These are phyloP conservation scores for Melinaea marsaeus DNA, from an alignment of 2,888 invertebrate species.

Conservation along the genomic window DNA sequence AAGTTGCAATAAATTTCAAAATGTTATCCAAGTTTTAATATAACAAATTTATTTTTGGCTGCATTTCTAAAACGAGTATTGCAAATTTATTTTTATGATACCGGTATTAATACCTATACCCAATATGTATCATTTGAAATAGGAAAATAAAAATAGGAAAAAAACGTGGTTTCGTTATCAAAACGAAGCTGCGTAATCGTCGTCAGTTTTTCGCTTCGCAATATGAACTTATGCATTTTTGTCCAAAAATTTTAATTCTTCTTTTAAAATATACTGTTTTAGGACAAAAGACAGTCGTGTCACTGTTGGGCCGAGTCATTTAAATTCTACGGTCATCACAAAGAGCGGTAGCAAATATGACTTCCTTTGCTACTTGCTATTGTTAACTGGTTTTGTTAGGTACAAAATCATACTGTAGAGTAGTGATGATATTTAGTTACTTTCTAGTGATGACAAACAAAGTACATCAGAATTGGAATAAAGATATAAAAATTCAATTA, in stretches of 20 bases:
- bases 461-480: too few relatives aligned
- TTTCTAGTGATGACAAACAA: too few relatives aligned
- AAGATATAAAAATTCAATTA: too few relatives aligned
- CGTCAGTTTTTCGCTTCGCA: conserved; percentile 41
- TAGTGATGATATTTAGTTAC: too few relatives aligned
- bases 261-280: conserved; percentile 72
- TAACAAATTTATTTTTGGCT: too few relatives aligned
- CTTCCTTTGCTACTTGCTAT: conserved; percentile 72
- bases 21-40: too few relatives aligned
- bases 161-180: background rate
- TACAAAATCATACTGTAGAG: conserved; percentile 21
- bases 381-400: conserved; percentile 64
- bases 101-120: too few relatives aligned
- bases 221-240: conserved; percentile 71
- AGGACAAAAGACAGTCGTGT: conserved; percentile 73
- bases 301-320: conserved; percentile 75
- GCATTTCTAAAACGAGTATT: too few relatives aligned
- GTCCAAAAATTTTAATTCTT: conserved; percentile 73
- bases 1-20: too few relatives aligned
- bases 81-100: too few relatives aligned
- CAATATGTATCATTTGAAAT: too few relatives aligned
- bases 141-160: too few relatives aligned
- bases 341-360: conserved; percentile 75
- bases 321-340: conserved; percentile 71
- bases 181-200: conserved; percentile 42